Base-by-base conservation (phyloP, 2,888 invertebrate species). In the Galeruca laticollis region DNA sequence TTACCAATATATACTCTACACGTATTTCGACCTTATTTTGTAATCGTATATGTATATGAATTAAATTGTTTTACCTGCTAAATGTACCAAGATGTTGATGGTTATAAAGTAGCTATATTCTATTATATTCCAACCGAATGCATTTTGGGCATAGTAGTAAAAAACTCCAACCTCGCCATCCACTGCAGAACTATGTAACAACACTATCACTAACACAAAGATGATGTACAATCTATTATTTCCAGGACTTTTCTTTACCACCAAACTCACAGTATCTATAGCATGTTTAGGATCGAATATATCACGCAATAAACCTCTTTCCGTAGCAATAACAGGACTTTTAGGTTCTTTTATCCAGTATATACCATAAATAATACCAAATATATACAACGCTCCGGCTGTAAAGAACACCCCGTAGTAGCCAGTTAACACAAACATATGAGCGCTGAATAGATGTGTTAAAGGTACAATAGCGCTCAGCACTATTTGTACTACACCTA, bases 61-160 rank as follows among this genome's bases (percentile, higher is more conserved):
- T 15, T 37, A 18, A 15, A 35, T 43, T 20, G 18, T 77, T 76
- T 88, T 84, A 89, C 90, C 90, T 75, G 89, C 79, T 73, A 87
- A 86, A 69, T 89, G 88, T 63, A 89, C 85, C 31, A 89, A 84
- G 68, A 88, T 88, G 80, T 88, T 88, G 81, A 88, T 87, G 0
- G 89, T 88, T 73, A 87, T 85, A 82, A 88, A 89, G 78, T 88
- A 83, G 78, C 88, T 88, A 86, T 87, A 89, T 82, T 89, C 88
- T 35, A 88, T 86, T 77, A 88, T 88, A 76, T 88, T 88, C 88
- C 90, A 90, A 76, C 87, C 86, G 84, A 87, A 89, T 81, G 87
- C 87, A 83, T 86, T 87, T 76, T 89, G 86, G 1, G 87, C 87
- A 82, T 89, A 90, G 83, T 89, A 87, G 83, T 87, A 90, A 52